These are phyloP conservation scores for Heterotilapia buettikoferi DNA, from an alignment of 2,113 vertebrate species.

Conservation along the genomic window DNA sequence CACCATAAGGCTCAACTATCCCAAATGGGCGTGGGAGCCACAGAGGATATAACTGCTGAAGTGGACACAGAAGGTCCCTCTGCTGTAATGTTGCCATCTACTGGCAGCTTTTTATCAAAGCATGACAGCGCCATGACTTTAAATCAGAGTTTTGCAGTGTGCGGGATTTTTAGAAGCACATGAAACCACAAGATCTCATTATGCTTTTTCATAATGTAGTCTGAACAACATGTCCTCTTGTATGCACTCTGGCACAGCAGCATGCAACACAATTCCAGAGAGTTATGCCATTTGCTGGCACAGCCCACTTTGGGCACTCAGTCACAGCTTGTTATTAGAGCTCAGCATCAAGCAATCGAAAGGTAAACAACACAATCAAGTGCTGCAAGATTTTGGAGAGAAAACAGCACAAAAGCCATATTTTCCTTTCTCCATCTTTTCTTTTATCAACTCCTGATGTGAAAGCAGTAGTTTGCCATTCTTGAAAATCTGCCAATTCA, in stretches of 20 bases:
- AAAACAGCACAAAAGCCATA: background rate
- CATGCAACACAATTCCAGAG: slow-evolving; percentile 15
- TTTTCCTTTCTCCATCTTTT: slow-evolving; percentile 6
- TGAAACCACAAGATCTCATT: slow-evolving; percentile 17
- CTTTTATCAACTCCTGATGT: slow-evolving; percentile 30
- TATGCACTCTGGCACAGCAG: slow-evolving; percentile 2
- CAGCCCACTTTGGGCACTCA: slow-evolving; percentile 2
- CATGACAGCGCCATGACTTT: background rate
- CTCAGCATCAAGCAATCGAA: slow-evolving; percentile 41
- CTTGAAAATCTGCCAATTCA: background rate
- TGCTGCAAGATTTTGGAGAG: slow-evolving; percentile 15
- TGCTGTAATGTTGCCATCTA: slow-evolving; percentile 65
- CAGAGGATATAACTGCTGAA: background rate
- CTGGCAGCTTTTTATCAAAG: slow-evolving; percentile 44
- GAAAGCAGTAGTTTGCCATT: background rate
- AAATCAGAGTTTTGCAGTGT: background rate
- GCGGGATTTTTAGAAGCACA: background rate
- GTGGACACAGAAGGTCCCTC: slow-evolving; percentile 30
- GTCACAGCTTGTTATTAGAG: slow-evolving; percentile 43
- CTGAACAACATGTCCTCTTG: slow-evolving; percentile 21
- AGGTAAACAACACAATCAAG: slow-evolving; percentile 42
- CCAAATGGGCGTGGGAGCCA: slow-evolving; percentile 2
- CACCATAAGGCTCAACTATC: slow-evolving; percentile 13
- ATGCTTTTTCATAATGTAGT: background rate
- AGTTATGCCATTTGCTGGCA: slow-evolving; percentile 46